phyloP scores from a whole-genome alignment of 2,113 vertebrate genomes.

The human region GRCh38 chr4:184030001-184030500 shows the following conservation, averaged over 20 bases:
- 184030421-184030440: neutral
- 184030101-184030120: too few relatives aligned
- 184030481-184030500: too few relatives aligned
- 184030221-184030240: neutral
- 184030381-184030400: neutral
- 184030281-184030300: neutral
- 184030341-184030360: neutral
- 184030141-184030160: too few relatives aligned
- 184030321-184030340: neutral
- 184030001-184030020: too few relatives aligned
- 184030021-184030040: too few relatives aligned
- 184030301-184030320: neutral
- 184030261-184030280: neutral
- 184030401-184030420: neutral
- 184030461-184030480: too few relatives aligned
- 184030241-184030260: neutral
- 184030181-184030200: too few relatives aligned
- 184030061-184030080: too few relatives aligned
- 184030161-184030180: too few relatives aligned
- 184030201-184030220: accelerated
- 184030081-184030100: too few relatives aligned
- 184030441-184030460: neutral
- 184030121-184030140: too few relatives aligned
- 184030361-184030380: neutral
- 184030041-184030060: too few relatives aligned